Evolutionary conservation across 1,140 invertebrate species (phyloP), one percentile per base, ranked within the genome.

Genomic region (Eubasilissa regina): DNA sequence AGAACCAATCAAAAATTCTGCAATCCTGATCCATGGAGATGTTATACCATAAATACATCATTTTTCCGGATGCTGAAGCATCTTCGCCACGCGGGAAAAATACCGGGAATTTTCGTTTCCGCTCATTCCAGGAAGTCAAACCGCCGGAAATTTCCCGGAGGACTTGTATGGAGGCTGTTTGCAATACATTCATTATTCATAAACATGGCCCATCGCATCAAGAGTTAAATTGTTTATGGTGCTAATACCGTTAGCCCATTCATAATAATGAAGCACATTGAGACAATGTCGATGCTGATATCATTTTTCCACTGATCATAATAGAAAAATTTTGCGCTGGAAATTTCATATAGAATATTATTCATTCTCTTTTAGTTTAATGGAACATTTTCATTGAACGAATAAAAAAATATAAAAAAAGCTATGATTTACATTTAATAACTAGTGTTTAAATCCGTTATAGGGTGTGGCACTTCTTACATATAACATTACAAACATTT

Each of bases 101-200:
- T 44, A 44, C 60, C 1, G 9, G 35, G 9, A 64, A 64, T 43
- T 44, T 64, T 64, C 10, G 60, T 64, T 35, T 64, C 60, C 60
- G 60, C 35, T 64, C 45, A 72, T 68, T 56, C 48, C 79, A 66
- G 79, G 75, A 77, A 76, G 79, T 45, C 19, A 55, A 48, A 53
- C 74, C 45, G 9, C 64, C 10, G 58, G 60, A 35, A 66, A 47
- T 75, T 62, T 47, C 78, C 15, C 43, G 35, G 45, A 64, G 79
- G 79, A 80, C 58, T 64, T 64, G 48, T 68, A 75, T 7, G 51
- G 76, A 74, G 75, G 44, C 79, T 77, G 75, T 80, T 75, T 79
- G 64, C 25, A 45, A 17, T 13, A 44, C 74, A 55, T 80, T 74
- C 79, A 80, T 80, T 74, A 77, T 80, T 80, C 68, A 80, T 53